Evolutionary conservation across 2,797 vertebrate species (phyloP), one percentile per base, ranked within the genome.

Genomic region (Sylvilagus floridanus): DNA sequence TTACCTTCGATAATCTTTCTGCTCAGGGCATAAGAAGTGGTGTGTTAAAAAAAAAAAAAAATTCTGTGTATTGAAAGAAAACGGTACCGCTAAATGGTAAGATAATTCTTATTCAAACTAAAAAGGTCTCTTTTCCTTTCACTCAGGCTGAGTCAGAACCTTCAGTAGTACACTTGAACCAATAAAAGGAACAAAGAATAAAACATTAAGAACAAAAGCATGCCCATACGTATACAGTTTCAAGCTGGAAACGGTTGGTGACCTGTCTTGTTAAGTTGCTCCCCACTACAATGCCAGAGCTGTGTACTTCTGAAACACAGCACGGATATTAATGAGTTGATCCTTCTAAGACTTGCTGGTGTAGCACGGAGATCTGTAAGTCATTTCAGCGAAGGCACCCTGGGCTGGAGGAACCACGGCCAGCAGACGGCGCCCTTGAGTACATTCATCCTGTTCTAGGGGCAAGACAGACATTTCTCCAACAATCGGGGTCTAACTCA

Each of bases 1-100:
- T 98, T 97, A 96, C 97, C 98, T 98, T 98, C 96, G 95, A 95
- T 91, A 76, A 90, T 97, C 97, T 96, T 96, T 98, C 97, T 98
- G 97, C 94, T 96, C 91, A 81, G 76, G 93, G 90, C 96, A 97
- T 91, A 97, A 97, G 96, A 97, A 98, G 96, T 90, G 85, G 88
- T 52, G 21, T 96, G 94, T 96, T 97, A 47, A 96, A 96, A 89
- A 87, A 97, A 89, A 93, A 95, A 91, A 66, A 65, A 10, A 47
- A 47, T 95, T 97, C 96, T 97, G 87, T 92, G 76, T 69, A 81
- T 85, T 60, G 78, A 97, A 82, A 96, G 91, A 96, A 94, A 95
- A 93, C 35, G 92, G 79, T 97, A 93, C 95, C 96, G 16, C 95
- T 93, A 96, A 98, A 95, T 87, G 97, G 96, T 69, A 95, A 35